Evolutionary conservation across 2,888 invertebrate species (phyloP), one percentile per base, ranked within the genome.

Genomic region (Lomographa bimaculata): DNA sequence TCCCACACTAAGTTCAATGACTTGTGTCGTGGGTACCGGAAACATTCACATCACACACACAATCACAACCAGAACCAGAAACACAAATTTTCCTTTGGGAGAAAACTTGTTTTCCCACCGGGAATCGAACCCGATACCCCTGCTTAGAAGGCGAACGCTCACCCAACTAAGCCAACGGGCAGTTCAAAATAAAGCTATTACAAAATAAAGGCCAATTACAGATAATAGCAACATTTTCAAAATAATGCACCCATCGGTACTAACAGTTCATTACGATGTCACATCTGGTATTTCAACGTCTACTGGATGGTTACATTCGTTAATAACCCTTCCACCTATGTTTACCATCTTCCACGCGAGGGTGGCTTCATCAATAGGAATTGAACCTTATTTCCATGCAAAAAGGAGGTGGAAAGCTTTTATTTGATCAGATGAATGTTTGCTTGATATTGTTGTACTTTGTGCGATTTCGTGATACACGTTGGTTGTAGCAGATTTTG

Each of bases 401-500:
- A 7, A 17, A 29, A 20, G 5, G 12, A 6, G 7, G n/a, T 24
- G 6, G 8, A 1, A 16, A 12, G 4, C 6, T 1, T 18, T 0
- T 23, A 27, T 35, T 41, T 41, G 29, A 35, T 41, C 41, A 30
- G 25, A 24, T 20, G 34, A 14, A 43, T 33, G 42, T 43, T 44
- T 49, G 36, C 29, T 29, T 21, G 39, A 39, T 33, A 40, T 43
- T 48, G 49, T 44, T 48, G 38, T 49, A 47, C 49, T 47, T 40
- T 14, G 42, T 41, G 23, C 36, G 27, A 35, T 66, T 72, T 57
- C 73, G 79, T 77, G 78, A 77, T 76, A 64, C 64, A 66, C 64
- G 67, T 57, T 56, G 64, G 63, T 64, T 65, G 60, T 60, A 68
- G 64, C 71, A 77, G 81, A 78, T 79, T 75, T 73, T 65, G 45